Evolutionary conservation across 2,113 vertebrate genomes (phyloP), one percentile per base, ranked within the genome.

Genomic region (Butorides virescens): DNA sequence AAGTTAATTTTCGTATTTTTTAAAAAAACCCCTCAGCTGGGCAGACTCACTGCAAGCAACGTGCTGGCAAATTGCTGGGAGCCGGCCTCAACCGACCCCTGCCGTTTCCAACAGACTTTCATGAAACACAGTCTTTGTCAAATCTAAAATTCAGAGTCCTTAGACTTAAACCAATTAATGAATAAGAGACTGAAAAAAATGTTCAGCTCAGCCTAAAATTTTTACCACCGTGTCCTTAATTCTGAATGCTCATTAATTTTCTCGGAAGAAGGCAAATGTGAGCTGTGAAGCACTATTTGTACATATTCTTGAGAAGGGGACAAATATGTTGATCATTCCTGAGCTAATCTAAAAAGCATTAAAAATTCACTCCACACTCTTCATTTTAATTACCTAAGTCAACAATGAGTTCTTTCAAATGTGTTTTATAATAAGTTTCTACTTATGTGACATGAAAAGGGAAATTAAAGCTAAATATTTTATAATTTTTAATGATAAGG

Each of bases 381-480:
- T 95, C 66, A 97, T 98, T 98, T 98, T 97, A 97, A 90, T 86
- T 96, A 97, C 76, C 87, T 92, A 98, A 97, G 85, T 95, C 88
- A 95, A 98, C 95, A 95, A 77, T 88, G 66, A 97, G 62, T 74
- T 95, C 97, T 97, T 97, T 97, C 96, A 97, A 96, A 90, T 85
- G 87, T 92, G 71, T 92, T 95, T 97, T 92, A 92, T 86, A 97
- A 97, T 97, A 97, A 91, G 79, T 95, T 97, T 93, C 78, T 93
- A 88, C 91, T 94, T 95, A 63, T n/a, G 80, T 80, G 91, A 96
- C 90, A 93, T 63, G 92, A 91, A 96, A 97, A 84, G 90, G 81
- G 94, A 98, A 98, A 96, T 97, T 94, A 97, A 98, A 98, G 95
- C 97, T 95, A 98, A 98, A 98, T 97, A 95, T 97, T 96, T 98